Base-by-base conservation (phyloP, 2,797 vertebrate species). In the Onychomys arenicola region DNA sequence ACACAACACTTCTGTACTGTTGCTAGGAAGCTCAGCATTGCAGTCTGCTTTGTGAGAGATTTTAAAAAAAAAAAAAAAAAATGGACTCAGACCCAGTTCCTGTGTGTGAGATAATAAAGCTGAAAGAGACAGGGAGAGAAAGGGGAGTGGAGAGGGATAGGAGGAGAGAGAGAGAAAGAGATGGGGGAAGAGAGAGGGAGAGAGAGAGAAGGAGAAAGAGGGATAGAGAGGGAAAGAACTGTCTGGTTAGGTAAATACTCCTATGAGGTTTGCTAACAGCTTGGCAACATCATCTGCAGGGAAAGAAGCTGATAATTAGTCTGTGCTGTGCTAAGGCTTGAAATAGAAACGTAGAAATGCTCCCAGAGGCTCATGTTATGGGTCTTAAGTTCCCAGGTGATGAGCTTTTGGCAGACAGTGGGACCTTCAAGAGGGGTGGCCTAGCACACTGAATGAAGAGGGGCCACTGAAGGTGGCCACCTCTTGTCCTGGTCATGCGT, bases 121-220 rank as follows among this genome's bases (percentile, higher is more conserved):
- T 9, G 19, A 23, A 16, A 25, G 10, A 34, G 13, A 17, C 19
- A 19, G 10, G 16, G n/a, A 40, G 6, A 1, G 11, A 23, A 13
- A 34, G 29, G n/a, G 5, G 57, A 12, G 29, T 29, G 4, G 3
- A 2, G 67, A n/a, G 34, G 29, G 2, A 52, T 12, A 27, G 46
- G 13, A 2, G 34, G 57, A 27, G 6, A 63, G 25, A 5, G 37
- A 6, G 17, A 21, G 34, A 21, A 17, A 52, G 19, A 13, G 43
- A n/a, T 25, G 2, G 40, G 29, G 19, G 27, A 3, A 3, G 5
- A 4, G 49, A 23, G 2, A 1, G 17, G 3, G 37, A 3, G 6
- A 2, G 6, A 17, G 2, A 69, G 21, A 27, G 46, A 25, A 6
- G 34, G 57, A 17, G 1, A 63, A 14, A 11, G 40, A 7, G 19